Conservation (phyloP, 2,113 vertebrate genomes). For the Dromaius novaehollandiae region DNA sequence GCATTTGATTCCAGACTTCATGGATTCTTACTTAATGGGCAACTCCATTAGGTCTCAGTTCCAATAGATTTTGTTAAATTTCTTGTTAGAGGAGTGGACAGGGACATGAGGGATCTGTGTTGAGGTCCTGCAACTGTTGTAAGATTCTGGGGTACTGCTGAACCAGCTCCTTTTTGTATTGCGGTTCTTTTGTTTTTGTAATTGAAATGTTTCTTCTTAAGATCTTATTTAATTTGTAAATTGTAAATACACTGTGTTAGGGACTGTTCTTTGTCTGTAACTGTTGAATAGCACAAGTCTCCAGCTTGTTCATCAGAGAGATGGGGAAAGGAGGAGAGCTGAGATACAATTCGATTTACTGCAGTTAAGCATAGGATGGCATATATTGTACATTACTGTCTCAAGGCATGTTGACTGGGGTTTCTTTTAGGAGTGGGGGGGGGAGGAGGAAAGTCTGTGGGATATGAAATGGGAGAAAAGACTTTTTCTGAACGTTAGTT, state of each 20-base stretch:
- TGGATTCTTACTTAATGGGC: too few relatives aligned
- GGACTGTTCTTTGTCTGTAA: accelerated
- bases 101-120: not conserved
- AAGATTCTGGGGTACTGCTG: accelerated
- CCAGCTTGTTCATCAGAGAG: not conserved
- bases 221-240: not conserved
- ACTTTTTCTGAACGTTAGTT: not conserved
- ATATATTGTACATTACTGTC: not conserved
- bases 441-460: not conserved
- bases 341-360: not conserved
- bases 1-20: not conserved
- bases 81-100: not conserved
- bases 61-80: not conserved
- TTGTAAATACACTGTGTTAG: not conserved
- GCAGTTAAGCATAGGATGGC: not conserved
- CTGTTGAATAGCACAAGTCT: not conserved
- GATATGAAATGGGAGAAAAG: not conserved
- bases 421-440: not conserved
- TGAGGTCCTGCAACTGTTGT: not conserved
- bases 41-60: not conserved
- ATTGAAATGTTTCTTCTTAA: not conserved
- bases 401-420: not conserved
- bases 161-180: not conserved
- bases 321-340: not conserved
- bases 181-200: not conserved